Evolutionary conservation across 2,797 vertebrate genomes (phyloP), one percentile per base, ranked within the genome.

Genomic region (Halcyon chelicuti): DNA sequence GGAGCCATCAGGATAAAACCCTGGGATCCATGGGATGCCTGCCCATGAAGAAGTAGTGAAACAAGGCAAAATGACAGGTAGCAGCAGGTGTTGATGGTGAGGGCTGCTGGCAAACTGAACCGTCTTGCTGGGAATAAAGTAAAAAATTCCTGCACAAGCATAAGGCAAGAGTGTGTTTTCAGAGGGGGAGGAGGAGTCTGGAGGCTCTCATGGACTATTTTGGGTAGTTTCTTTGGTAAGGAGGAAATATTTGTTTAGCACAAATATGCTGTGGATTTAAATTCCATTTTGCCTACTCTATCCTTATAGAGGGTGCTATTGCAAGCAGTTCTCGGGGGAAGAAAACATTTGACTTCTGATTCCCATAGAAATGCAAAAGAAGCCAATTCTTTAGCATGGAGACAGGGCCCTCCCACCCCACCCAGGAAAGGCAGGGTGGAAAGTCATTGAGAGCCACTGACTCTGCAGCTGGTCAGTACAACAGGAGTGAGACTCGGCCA

Each of bases 401-500:
- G 49, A 17, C 46, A 23, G 12, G 12, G 12, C 22, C 12, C 46
- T 23, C 46, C 46, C 46, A 12, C 46, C 3, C 3, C 4, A 5
- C 5, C 2, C 13, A 22, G 37, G 60, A 89, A 89, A 33, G 54
- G 58, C 40, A 72, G n/a, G 20, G 35, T 49, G 39, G 23, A 49
- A 92, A 82, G 47, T 55, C 26, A 28, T 10, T 62, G 28, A 49
- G 35, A 82, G 47, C 14, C 26, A 8, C 22, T 44, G 67, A 40
- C 21, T 74, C 76, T 61, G 35, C 61, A 63, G 28, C 31, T 57
- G 22, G 25, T 75, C 79, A 77, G 14, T 61, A 17, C 21, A 55
- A 65, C 11, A 25, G 29, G 29, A 80, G 21, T 1, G 3, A 39
- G 26, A 49, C 20, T 70, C 0, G 0, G 22, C 3, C 0, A 3